Base-by-base conservation (phyloP, 2,888 invertebrate species). In the Mayetiola destructor region DNA sequence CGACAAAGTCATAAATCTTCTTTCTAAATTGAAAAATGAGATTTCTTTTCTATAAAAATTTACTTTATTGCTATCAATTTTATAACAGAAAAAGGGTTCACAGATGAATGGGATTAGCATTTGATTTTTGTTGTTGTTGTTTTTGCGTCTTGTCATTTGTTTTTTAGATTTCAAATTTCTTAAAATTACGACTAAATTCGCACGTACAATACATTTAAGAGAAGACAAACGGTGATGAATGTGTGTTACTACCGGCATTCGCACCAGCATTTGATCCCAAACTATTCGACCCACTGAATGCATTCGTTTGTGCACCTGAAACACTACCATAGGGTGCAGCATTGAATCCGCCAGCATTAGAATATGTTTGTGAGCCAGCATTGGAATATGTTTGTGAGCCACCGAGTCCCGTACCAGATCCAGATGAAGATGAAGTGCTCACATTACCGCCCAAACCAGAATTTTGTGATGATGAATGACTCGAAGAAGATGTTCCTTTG, bases 401-500 rank as follows among this genome's bases (percentile, higher is more conserved):
- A 9, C 14, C 18, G 12, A 18, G 36, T 9, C 55, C n/a, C 1
- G 55, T 37, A 4, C 55, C 37, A 1, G 55, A 36, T 16, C 55
- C 55, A 4, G 55, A 20, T 21, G 55, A 55, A 5, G 55, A 21
- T 37, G 55, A 55, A 20, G 36, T 55, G 20, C 55, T 37, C 1
- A 37, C 37, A 37, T 37, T 55, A 8, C 36, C 39, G 18, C 54
- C 54, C 21, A 21, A 35, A 20, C 42, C 55, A 21, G 16, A n/a
- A 16, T 23, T 36, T 14, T 37, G 9, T 18, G 56, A 52, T 5
- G 66, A 62, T 36, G 70, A 67, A 35, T 66, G 66, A 60, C 68
- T 68, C 3, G 66, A 64, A 0, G 69, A 69, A 2, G 66, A 65
- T 58, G 69, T 68, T 23, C 63, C 65, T 2, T 66, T 59, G 9